Base-by-base conservation (phyloP, 2,113 vertebrate species). In the Megaceryle torquata region DNA sequence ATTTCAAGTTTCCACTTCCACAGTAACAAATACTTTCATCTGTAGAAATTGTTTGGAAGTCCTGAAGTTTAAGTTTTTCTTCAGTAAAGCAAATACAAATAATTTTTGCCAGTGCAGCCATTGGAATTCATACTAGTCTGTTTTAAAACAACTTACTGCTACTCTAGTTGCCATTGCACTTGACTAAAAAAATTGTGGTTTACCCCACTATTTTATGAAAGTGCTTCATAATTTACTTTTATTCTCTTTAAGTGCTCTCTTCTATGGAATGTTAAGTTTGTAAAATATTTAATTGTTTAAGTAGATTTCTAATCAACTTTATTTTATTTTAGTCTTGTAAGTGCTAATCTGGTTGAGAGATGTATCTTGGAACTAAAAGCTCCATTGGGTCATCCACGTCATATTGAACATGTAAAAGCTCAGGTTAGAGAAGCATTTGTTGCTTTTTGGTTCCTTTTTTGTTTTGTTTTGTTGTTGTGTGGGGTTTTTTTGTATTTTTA, bases 331-430 rank as follows among this genome's bases (percentile, higher is more conserved):
- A 99, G 99, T 81, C 89, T 99, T 63, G 95, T 98, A 67, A 98
- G 98, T 88, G 95, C 97, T 10, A 67, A 95, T 41, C 89, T 97
- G 60, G 39, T 99, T 31, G 98, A 99, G 94, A 98, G 95, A 69
- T 98, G 83, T 67, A 67, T 99, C 72, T 94, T 94, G 95, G 99
- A 99, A 81, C 96, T 99, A 80, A 98, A 94, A 96, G 92, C 96
- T 41, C 98, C 96, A 1, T 86, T 96, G 88, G 81, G 98, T 54
- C 96, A 93, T 37, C 97, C 96, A 11, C 97, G 96, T 93, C 97
- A 98, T 31, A 86, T 28, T 48, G 98, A 98, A 87, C 97, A 98
- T 67, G 94, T 97, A 53, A 99, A 98, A 97, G 98, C 97, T 88
- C 99, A 99, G 98, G 99, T 99, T 79, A 96, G 97, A 78, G 8